phyloP scores from a whole-genome alignment of 2,888 invertebrate species.

The Falcaria lacertinaria region DNA sequence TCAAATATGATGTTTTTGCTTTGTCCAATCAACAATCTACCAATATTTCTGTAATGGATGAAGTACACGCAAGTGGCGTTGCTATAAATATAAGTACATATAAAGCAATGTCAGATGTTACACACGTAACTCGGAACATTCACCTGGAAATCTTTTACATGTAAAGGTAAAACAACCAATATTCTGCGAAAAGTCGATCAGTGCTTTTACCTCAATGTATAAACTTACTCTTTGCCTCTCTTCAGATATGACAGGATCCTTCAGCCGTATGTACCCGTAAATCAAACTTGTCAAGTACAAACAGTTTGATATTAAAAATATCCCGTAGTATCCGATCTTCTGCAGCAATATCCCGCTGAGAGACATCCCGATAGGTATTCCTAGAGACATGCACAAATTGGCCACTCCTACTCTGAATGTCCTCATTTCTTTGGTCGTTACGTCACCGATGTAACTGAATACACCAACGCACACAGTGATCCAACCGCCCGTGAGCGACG shows the following conservation, averaged over 20 bases:
- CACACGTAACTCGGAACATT: no score
- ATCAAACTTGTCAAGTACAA: constrained; percentile 74
- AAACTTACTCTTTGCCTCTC: constrained; percentile 66
- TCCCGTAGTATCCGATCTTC: constrained; percentile 73
- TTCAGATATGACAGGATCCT: constrained; percentile 61
- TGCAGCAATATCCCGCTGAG: constrained; percentile 76
- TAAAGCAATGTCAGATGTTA: no score
- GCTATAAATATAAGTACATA: no score
- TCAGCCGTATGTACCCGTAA: constrained; percentile 69
- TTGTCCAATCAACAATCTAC: no score
- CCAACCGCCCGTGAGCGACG: constrained; percentile 79
- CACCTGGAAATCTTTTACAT: no score
- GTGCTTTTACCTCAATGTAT: constrained; percentile 2
- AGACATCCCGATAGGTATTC: constrained; percentile 80
- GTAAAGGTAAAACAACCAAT: no score
- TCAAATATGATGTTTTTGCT: no score
- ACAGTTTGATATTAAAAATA: constrained; percentile 72
- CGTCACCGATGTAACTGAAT: constrained; percentile 82
- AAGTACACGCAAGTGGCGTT: no score
- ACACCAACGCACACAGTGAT: constrained; percentile 81
- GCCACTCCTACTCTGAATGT: constrained; percentile 82
- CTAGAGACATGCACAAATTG: constrained; percentile 81
- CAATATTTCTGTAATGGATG: no score
- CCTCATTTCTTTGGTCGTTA: constrained; percentile 79
- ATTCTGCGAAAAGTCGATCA: no score